Evolutionary conservation across 2,113 vertebrate genomes (phyloP), one percentile per base, ranked within the genome.

Genomic region (Notarius lentiginosus): DNA sequence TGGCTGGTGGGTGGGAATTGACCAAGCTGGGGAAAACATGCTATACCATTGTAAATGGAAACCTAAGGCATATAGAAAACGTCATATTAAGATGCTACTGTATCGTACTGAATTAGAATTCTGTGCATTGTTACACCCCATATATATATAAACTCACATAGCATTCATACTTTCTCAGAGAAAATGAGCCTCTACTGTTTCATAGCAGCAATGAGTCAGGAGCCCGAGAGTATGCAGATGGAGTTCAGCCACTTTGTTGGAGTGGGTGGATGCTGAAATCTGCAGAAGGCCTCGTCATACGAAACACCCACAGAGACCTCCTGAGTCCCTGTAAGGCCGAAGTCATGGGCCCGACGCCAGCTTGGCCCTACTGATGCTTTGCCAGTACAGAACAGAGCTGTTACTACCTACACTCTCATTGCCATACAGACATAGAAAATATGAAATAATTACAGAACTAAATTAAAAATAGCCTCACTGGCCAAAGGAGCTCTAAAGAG

Each of bases 181-280:
- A 72, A 80, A 86, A 73, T 30, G 66, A 22, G 4, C 66, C 65
- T 58, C 30, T 63, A 18, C 34, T 63, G 10, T 41, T 24, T 63
- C 34, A 76, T 17, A 47, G 27, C 1, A 14, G 17, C 22, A 15
- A 10, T 84, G 77, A 81, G 72, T 80, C 58, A 49, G 34, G 11
- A 30, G 58, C 34, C 56, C 7, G 24, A 84, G 30, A 66, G 51
- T 2, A 49, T 68, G 20, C 87, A 88, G 87, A 90, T 90, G 87
- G 87, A 86, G 27, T 68, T 70, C 56, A 70, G 79, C 14, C 20
- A 81, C 84, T 75, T 86, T 53, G 65, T 53, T 66, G 81, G 75
- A 86, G 89, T 80, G 84, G 86, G 89, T 53, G 81, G 55, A 88
- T 81, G 86, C 63, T 84, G 34, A 86, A 82, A 76, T 82, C 81